phyloP scores from a whole-genome alignment of 1,140 invertebrate genomes.

The Dendrolimus kikuchii region DNA sequence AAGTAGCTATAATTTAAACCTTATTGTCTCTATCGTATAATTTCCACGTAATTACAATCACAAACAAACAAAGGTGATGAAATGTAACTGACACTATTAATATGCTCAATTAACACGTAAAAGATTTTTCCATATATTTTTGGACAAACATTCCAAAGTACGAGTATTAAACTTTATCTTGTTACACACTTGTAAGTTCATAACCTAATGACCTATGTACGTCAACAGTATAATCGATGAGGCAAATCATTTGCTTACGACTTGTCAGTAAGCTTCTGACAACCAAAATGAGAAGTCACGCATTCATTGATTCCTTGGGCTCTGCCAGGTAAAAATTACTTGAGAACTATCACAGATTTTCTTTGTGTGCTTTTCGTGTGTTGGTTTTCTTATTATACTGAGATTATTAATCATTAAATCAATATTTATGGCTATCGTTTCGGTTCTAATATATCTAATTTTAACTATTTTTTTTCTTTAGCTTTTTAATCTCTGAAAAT shows the following conservation, averaged over 20 bases:
- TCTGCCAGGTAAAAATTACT: slow-evolving; percentile 53
- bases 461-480: slow-evolving; percentile 1
- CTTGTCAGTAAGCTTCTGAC: slow-evolving; percentile 59
- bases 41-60: no score
- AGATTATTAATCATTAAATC: not conserved
- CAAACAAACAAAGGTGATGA: no score
- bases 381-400: slow-evolving; percentile 10
- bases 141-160: not conserved
- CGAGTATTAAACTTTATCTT: not conserved
- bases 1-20: no score
- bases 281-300: slow-evolving; percentile 65
- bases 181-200: not conserved
- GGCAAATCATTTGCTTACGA: slow-evolving; percentile 52
- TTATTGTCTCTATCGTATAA: no score
- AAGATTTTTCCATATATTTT: not conserved
- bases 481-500: no score
- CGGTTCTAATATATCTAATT: not conserved
- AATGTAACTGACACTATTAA: no score
- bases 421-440: no score
- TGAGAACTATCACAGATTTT: not conserved
- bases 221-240: slow-evolving; percentile 67
- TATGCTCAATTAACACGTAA: no score
- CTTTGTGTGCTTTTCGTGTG: slow-evolving; percentile 11
- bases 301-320: slow-evolving; percentile 60
- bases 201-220: slow-evolving; percentile 63